Evolutionary conservation across 2,797 vertebrate species (phyloP).

Genomic region (Labeo calbasu): DNA sequence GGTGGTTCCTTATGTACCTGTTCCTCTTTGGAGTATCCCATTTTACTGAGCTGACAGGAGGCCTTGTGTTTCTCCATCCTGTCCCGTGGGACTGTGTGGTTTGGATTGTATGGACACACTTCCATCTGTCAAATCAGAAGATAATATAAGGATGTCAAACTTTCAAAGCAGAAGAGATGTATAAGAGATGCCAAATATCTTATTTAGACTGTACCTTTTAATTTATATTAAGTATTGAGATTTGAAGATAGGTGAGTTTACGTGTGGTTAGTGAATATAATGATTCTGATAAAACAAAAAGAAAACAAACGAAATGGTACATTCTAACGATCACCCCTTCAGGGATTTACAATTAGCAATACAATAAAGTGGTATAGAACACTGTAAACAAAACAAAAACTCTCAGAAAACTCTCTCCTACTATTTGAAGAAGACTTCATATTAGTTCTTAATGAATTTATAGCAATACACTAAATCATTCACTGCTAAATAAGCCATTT

Average conservation of each 20-base stretch:
- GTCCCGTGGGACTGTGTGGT: conserved; percentile 83
- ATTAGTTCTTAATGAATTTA: background rate
- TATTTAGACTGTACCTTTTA: background rate
- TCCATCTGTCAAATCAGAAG: conserved; percentile 59
- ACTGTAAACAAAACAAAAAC: background rate
- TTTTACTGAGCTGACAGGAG: conserved; percentile 79
- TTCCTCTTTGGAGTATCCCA: conserved; percentile 88
- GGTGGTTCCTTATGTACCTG: conserved; percentile 75
- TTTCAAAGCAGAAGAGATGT: background rate
- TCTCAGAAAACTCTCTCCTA: background rate
- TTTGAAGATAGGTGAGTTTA: background rate
- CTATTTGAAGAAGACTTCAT: background rate
- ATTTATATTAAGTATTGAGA: background rate
- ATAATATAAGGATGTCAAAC: background rate
- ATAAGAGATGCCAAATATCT: background rate
- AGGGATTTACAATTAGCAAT: background rate
- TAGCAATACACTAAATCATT: background rate
- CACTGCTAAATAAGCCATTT: background rate
- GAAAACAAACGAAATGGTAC: background rate
- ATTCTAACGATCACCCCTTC: background rate
- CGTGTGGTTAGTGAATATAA: background rate
- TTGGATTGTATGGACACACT: conserved; percentile 84
- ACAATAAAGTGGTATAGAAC: background rate
- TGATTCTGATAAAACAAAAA: background rate
- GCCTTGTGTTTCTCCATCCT: conserved; percentile 84